A percentile compares a stretch with the other conserved stretches of the same genome.
Evolutionary conservation across 2,888 invertebrate genomes (phyloP).

Genomic region (Stenodema calcarata): DNA sequence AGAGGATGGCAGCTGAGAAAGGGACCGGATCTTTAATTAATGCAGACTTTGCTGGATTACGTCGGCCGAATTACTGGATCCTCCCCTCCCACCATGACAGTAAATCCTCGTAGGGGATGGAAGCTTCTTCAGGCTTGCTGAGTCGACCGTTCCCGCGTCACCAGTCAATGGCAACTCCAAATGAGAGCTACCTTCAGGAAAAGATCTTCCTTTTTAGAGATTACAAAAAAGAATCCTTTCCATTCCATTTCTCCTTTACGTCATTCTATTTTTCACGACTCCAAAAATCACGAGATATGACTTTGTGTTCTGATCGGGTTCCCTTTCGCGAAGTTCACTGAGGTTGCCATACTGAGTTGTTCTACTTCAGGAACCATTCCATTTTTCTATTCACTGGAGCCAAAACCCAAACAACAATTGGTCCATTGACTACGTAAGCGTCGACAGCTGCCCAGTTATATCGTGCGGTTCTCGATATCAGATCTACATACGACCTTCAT

Average conservation of each 20-base stretch:
- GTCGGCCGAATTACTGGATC: conserved; percentile 19
- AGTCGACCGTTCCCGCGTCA: conserved; percentile 30
- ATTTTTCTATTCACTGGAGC: too few relatives aligned
- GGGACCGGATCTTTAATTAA: conserved; percentile 34
- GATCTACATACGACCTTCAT: too few relatives aligned
- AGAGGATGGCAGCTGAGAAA: not conserved
- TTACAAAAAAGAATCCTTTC: not conserved
- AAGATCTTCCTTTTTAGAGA: conserved; percentile 10
- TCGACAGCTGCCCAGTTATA: too few relatives aligned
- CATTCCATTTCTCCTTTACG: not conserved
- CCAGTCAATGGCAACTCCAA: conserved; percentile 17
- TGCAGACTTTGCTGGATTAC: conserved; percentile 45
- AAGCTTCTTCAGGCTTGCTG: not conserved
- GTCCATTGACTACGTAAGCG: too few relatives aligned
- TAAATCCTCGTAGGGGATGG: not conserved
- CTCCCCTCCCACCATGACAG: not conserved
- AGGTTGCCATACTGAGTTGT: too few relatives aligned
- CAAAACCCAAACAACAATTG: too few relatives aligned
- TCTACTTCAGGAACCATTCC: too few relatives aligned
- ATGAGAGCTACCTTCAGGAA: not conserved
- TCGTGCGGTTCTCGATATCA: too few relatives aligned
- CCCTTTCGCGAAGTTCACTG: too few relatives aligned
- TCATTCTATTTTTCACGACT: not conserved
- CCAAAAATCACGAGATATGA: not conserved
- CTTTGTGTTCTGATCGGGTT: too few relatives aligned